A percentile compares a stretch with the other conserved stretches of the same genome.
Conservation (phyloP, 1,140 invertebrate genomes). For the Diplogasteroides magnus region DNA sequence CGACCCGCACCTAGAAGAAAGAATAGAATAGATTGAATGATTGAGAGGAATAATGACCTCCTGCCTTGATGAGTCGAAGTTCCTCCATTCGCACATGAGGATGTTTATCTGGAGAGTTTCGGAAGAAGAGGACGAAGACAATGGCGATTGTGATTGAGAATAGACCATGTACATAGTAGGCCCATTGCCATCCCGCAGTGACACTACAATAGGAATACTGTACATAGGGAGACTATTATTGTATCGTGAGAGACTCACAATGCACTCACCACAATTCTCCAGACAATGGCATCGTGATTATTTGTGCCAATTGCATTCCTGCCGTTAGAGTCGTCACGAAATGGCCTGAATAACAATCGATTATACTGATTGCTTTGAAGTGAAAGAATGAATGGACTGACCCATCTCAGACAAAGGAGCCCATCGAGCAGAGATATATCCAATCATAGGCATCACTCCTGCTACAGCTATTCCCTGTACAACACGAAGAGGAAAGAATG, state of each 20-base stretch:
- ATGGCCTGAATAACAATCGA: constrained; percentile 10
- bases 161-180: constrained; percentile 16
- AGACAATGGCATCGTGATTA: constrained; percentile 26
- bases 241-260: too few relatives aligned
- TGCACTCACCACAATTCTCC: constrained; percentile 20
- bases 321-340: constrained; percentile 26
- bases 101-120: constrained; percentile 1
- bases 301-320: constrained; percentile 20
- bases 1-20: background rate
- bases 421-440: constrained; percentile 24
- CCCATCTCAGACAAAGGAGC: constrained; percentile 24
- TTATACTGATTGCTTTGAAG: background rate
- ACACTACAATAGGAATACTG: constrained; percentile 13
- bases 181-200: constrained; percentile 19
- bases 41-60: background rate
- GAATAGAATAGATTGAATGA: too few relatives aligned
- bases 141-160: constrained; percentile 5
- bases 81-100: background rate
- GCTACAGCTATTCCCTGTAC: constrained; percentile 16
- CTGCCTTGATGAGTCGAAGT: background rate
- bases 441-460: constrained; percentile 25
- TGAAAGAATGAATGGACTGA: background rate
- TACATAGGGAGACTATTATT: too few relatives aligned
- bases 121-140: constrained; percentile 17
- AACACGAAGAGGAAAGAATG: constrained; percentile 7